Evolutionary conservation across 2,888 invertebrate genomes (phyloP).

Genomic region (Oscheius sp.): DNA sequence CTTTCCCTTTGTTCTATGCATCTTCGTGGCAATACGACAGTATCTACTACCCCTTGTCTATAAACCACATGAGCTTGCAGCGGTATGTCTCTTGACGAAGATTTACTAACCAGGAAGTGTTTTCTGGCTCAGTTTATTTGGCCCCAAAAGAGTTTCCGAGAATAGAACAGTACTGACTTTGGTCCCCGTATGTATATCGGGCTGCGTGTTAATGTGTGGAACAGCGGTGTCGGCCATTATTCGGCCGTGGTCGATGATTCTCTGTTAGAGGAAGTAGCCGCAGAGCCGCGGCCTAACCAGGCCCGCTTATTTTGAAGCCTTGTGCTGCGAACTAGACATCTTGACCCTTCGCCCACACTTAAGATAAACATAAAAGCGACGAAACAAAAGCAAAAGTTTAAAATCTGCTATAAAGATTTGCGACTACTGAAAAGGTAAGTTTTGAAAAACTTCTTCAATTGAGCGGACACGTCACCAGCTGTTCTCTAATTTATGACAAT

Average conservation of each 20-base stretch:
- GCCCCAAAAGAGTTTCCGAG: slow-evolving; percentile 1
- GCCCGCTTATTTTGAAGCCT: slow-evolving; percentile 8
- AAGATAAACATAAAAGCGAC: background rate
- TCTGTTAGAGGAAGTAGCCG: slow-evolving; percentile 23
- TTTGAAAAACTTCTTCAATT: too few relatives aligned
- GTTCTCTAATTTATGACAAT: too few relatives aligned
- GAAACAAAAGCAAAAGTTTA: too few relatives aligned
- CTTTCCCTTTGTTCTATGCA: slow-evolving; percentile 90
- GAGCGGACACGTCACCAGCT: too few relatives aligned
- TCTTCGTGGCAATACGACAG: slow-evolving; percentile 83
- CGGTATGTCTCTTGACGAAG: slow-evolving; percentile 45
- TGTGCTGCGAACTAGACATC: slow-evolving; percentile 13
- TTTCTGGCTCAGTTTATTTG: background rate
- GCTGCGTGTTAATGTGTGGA: slow-evolving; percentile 34
- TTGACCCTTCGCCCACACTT: slow-evolving; percentile 1
- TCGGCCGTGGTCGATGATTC: slow-evolving; percentile 26
- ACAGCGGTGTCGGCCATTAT: slow-evolving; percentile 28
- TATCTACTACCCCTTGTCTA: slow-evolving; percentile 54
- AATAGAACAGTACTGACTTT: slow-evolving; percentile 13
- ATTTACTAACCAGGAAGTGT: background rate
- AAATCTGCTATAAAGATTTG: too few relatives aligned
- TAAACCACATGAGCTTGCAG: slow-evolving; percentile 53
- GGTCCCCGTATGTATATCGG: slow-evolving; percentile 6
- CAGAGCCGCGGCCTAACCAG: slow-evolving; percentile 9
- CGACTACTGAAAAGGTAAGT: too few relatives aligned